phyloP scores from a whole-genome alignment of 1,140 invertebrate species.

The Forficula auricularia region DNA sequence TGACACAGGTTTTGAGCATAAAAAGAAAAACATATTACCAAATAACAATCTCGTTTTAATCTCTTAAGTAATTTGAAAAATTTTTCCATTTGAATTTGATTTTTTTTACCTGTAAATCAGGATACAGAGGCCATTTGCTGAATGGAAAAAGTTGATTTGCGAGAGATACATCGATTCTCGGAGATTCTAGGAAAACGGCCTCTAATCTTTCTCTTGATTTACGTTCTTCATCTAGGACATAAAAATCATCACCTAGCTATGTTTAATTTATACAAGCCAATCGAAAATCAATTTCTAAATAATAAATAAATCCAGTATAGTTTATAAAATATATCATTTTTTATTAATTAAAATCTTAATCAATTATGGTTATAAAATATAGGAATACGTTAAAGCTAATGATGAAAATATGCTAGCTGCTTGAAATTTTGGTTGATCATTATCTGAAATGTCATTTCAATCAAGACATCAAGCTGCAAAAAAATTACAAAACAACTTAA shows the following conservation, averaged over 20 bases:
- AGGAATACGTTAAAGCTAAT: background rate
- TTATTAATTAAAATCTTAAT: too few species aligned
- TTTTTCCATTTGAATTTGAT: too few species aligned
- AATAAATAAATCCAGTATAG: too few species aligned
- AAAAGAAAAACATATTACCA: too few species aligned
- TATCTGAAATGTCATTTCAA: too few species aligned
- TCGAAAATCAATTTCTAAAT: too few species aligned
- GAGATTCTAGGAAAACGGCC: constrained; percentile 18
- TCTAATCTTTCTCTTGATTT: constrained; percentile 8
- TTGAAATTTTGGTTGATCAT: background rate
- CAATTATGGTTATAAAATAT: constrained; percentile 1
- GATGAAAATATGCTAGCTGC: constrained; percentile 1
- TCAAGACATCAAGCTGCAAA: too few species aligned
- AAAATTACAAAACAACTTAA: too few species aligned
- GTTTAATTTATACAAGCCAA: background rate
- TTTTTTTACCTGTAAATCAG: constrained; percentile 10
- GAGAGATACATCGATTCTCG: constrained; percentile 12
- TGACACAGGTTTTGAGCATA: too few species aligned
- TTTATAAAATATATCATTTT: too few species aligned
- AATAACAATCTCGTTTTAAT: too few species aligned
- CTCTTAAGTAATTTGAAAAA: too few species aligned
- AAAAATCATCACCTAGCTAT: background rate
- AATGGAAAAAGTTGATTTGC: constrained; percentile 10
- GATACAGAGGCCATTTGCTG: constrained; percentile 1
- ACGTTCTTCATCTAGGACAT: constrained; percentile 5